Percentiles rank a stretch among this genome's conserved stretches.
phyloP scores from a whole-genome alignment of 2,797 vertebrate species.

The Salarias fasciatus region DNA sequence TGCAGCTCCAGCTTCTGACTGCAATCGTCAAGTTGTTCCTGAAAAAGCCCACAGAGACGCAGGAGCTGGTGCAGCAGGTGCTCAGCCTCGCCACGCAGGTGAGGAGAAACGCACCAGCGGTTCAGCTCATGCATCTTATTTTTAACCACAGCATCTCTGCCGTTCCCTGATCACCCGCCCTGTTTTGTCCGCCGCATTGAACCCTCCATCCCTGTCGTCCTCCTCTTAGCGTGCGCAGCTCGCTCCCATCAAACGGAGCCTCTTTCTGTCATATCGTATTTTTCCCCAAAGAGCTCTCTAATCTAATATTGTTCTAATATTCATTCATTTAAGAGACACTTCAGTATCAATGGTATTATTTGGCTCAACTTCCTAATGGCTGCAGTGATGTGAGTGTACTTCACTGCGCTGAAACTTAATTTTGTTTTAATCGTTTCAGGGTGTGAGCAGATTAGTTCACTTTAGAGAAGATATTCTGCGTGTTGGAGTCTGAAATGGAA shows the following conservation, averaged over 20 bases:
- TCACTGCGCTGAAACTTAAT: constrained; percentile 1
- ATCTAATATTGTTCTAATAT: no score
- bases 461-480: background rate
- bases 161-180: background rate
- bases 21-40: constrained; percentile 97
- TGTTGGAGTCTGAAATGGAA: background rate
- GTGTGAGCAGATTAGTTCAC: background rate
- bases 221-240: constrained; percentile 4
- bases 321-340: background rate
- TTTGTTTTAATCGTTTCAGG: constrained; percentile 19
- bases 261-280: background rate
- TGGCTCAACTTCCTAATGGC: constrained; percentile 10
- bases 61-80: constrained; percentile 97
- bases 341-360: background rate
- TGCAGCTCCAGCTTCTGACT: constrained; percentile 94
- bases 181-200: background rate
- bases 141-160: constrained; percentile 2
- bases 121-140: background rate
- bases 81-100: constrained; percentile 97
- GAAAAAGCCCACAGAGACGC: constrained; percentile 97
- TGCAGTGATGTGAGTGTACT: constrained; percentile 8
- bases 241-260: background rate
- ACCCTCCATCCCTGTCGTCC: background rate
- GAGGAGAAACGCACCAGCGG: constrained; percentile 7
- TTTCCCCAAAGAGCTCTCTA: background rate